phyloP scores from a whole-genome alignment of 2,797 vertebrate genomes.

The Euthynnus affinis region DNA sequence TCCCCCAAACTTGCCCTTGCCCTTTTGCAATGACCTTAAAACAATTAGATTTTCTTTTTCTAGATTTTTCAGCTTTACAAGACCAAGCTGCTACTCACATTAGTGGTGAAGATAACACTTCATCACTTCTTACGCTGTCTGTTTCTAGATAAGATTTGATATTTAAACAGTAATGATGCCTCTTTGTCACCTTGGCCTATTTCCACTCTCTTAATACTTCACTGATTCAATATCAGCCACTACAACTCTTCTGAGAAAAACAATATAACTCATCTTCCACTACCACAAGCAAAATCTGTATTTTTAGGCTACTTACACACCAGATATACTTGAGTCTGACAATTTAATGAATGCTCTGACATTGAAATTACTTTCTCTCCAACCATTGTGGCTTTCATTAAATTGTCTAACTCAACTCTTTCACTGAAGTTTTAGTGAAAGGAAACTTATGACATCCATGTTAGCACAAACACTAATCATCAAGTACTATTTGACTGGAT shows the following conservation, averaged over 20 bases:
- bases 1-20: neutral
- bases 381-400: too few species aligned
- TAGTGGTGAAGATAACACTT: neutral
- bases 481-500: neutral
- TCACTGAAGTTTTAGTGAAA: neutral
- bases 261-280: neutral
- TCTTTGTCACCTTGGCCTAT: slow-evolving; percentile 10
- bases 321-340: neutral
- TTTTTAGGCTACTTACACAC: neutral
- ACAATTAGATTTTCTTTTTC: neutral
- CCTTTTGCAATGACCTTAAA: neutral
- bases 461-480: neutral
- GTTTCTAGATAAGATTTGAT: slow-evolving; percentile 8
- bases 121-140: slow-evolving; percentile 28
- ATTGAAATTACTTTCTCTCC: too few species aligned
- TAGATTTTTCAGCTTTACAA: neutral
- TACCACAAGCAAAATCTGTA: neutral
- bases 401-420: too few species aligned
- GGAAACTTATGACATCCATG: neutral
- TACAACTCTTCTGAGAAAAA: neutral
- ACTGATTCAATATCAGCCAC: neutral
- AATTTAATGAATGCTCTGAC: neutral
- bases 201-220: neutral
- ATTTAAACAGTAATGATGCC: neutral
- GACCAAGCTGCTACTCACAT: slow-evolving; percentile 22